phyloP scores from a whole-genome alignment of 92 coral and sea anemone species.

The Porites cylindrica region DNA sequence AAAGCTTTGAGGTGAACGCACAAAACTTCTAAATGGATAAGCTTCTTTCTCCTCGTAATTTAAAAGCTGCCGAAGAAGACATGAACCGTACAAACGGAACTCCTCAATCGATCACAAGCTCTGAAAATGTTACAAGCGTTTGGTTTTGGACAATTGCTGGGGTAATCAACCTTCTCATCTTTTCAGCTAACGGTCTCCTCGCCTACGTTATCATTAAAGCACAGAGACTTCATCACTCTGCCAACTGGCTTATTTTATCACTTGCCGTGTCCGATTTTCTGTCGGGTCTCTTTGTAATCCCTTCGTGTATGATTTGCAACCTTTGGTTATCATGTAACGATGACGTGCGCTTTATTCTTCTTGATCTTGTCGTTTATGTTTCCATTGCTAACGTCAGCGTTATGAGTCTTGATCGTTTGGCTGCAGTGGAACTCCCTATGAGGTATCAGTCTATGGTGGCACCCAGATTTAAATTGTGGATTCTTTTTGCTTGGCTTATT shows the following conservation, averaged over 20 bases:
- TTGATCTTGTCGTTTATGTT: constrained; percentile 48
- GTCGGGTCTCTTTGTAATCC: constrained; percentile 29
- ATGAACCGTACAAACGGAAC: background rate
- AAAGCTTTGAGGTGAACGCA: background rate
- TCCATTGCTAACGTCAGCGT: constrained; percentile 36
- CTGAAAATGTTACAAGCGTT: background rate
- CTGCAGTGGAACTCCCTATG: constrained; percentile 40
- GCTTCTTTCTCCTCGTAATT: background rate
- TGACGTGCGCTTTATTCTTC: constrained; percentile 11
- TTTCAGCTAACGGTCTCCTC: constrained; percentile 31
- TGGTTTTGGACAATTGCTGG: constrained; percentile 26
- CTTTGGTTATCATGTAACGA: constrained; percentile 23
- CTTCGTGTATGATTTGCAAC: constrained; percentile 38
- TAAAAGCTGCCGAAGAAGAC: too few relatives aligned
- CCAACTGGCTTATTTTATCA: constrained; percentile 46
- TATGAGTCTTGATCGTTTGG: constrained; percentile 52
- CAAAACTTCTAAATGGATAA: background rate
- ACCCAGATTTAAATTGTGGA: constrained; percentile 7
- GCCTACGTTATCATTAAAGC: constrained; percentile 12
- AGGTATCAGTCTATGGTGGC: constrained; percentile 33
- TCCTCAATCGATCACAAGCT: background rate
- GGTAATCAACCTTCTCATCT: constrained; percentile 20
- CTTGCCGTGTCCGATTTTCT: constrained; percentile 39
- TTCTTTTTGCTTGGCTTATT: constrained; percentile 34
- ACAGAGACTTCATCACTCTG: constrained; percentile 17